Percentiles rank a stretch among this genome's conserved stretches.
phyloP scores from a whole-genome alignment of 2,113 vertebrate species.

The Crotalus tigris region DNA sequence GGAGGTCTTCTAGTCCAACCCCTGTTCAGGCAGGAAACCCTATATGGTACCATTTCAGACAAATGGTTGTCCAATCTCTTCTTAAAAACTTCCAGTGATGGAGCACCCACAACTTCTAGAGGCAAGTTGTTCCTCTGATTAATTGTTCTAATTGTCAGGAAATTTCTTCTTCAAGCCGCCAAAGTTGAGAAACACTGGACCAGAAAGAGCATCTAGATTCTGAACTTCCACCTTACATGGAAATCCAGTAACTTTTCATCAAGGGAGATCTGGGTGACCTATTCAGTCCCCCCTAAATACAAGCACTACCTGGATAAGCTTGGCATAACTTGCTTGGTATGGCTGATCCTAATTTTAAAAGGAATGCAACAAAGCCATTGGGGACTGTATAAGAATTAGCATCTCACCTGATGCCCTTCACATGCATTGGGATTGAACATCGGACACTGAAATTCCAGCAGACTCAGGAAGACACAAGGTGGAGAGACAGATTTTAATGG shows the following conservation, averaged over 20 bases:
- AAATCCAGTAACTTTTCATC: background rate
- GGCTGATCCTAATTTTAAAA: background rate
- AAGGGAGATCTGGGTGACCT: background rate
- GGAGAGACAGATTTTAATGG: background rate
- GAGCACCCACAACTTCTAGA: too few species aligned
- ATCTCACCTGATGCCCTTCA: background rate
- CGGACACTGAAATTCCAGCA: background rate
- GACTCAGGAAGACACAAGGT: background rate
- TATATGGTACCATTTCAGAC: too few species aligned
- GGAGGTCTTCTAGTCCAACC: too few species aligned
- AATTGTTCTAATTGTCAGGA: too few species aligned
- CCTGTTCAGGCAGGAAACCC: too few species aligned
- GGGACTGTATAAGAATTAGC: background rate
- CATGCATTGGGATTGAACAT: background rate
- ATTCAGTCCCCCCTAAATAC: background rate
- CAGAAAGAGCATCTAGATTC: too few species aligned
- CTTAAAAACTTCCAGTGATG: too few species aligned
- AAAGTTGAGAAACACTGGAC: too few species aligned
- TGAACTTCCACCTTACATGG: background rate
- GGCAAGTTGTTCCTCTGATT: too few species aligned
- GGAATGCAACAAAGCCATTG: background rate
- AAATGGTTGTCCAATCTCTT: too few species aligned
- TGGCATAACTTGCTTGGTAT: background rate
- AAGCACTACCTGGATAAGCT: background rate
- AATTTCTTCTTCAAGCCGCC: too few species aligned